Evolutionary conservation across 2,888 invertebrate genomes (phyloP).

Genomic region (Dasypogon diadema): DNA sequence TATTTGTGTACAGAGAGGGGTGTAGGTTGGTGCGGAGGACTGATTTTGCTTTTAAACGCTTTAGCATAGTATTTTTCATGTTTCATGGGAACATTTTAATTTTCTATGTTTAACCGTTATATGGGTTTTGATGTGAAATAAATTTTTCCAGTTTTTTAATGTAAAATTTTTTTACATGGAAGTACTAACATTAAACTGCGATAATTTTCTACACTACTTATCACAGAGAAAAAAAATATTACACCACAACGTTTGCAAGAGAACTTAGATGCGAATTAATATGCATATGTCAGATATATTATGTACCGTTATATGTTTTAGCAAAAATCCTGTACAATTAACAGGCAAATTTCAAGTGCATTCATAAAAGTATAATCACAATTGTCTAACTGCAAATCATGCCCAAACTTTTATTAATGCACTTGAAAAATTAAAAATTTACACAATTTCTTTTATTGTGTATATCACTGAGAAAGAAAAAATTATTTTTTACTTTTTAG

Average conservation of each 20-base stretch:
- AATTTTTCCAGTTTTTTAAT: no score
- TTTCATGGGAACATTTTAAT: not conserved
- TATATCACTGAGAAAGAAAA: no score
- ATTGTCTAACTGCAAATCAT: no score
- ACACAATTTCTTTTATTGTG: no score
- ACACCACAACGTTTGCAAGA: not conserved
- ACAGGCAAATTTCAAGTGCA: no score
- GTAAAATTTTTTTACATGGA: not conserved
- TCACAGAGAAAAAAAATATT: not conserved
- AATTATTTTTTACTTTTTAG: no score
- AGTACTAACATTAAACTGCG: not conserved
- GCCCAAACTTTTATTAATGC: no score
- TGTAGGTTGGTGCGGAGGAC: not conserved
- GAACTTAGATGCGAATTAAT: not conserved
- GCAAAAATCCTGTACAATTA: no score
- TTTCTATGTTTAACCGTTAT: not conserved
- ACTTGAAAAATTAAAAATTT: no score
- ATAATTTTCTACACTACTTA: not conserved
- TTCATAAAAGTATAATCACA: no score
- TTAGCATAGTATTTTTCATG: not conserved
- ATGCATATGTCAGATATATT: not conserved
- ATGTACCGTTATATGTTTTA: not conserved
- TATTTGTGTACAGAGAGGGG: no score
- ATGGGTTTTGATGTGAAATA: not conserved
- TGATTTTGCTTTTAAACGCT: not conserved